phyloP scores from a whole-genome alignment of 2,888 invertebrate species.

The Melitaea athalia region DNA sequence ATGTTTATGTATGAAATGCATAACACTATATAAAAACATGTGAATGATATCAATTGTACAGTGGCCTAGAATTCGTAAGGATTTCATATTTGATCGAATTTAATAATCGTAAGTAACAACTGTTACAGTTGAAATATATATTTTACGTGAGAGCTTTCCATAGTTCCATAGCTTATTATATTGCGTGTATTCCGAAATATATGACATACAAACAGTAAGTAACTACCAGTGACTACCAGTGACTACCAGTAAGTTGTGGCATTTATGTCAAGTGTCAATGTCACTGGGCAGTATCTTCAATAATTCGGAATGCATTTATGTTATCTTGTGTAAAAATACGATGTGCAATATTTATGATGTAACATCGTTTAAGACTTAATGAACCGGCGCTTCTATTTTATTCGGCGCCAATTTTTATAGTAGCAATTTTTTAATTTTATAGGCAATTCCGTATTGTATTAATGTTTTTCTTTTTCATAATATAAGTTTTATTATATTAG shows the following conservation, averaged over 20 bases:
- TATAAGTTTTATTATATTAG: neutral
- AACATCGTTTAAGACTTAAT: neutral
- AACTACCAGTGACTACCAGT: no score
- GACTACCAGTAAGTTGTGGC: no score
- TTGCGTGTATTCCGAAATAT: neutral
- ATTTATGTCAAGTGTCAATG: no score
- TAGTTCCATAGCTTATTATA: neutral
- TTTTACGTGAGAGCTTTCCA: constrained; percentile 4
- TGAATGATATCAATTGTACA: constrained; percentile 8
- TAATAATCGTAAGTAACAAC: constrained; percentile 29
- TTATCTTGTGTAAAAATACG: neutral
- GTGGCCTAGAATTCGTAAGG: constrained; percentile 20
- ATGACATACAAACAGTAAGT: no score
- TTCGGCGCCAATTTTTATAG: neutral
- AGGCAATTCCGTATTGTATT: neutral
- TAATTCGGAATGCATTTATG: neutral
- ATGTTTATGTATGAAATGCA: neutral
- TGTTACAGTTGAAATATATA: constrained; percentile 8
- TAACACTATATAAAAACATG: neutral
- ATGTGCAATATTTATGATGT: constrained; percentile 7
- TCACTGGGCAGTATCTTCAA: no score
- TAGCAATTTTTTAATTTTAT: neutral
- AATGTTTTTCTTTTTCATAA: neutral
- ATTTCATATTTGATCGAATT: constrained; percentile 30
- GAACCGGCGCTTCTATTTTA: neutral